Conservation (phyloP, 2,888 invertebrate genomes). For the Aplocera efformata region DNA sequence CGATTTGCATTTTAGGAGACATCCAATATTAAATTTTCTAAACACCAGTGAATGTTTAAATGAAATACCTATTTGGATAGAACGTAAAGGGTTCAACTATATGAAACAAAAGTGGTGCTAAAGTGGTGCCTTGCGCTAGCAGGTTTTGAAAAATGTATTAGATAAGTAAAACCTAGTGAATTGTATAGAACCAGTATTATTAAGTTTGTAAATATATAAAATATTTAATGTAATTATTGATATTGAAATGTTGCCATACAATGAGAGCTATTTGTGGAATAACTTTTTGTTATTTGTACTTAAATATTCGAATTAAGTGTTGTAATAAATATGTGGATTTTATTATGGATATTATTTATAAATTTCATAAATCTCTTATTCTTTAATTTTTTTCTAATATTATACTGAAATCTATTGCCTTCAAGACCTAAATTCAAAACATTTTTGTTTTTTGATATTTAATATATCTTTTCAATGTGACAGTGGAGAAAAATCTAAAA, state of each 20-base stretch:
- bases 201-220: slow-evolving; percentile 42
- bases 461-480: too few relatives aligned
- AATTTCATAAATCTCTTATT: neutral
- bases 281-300: slow-evolving; percentile 52
- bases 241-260: slow-evolving; percentile 58
- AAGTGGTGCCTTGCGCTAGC: slow-evolving; percentile 47
- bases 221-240: slow-evolving; percentile 40
- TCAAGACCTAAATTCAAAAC: too few relatives aligned
- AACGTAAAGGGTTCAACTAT: neutral
- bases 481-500: too few relatives aligned
- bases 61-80: neutral
- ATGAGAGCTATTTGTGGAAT: slow-evolving; percentile 36
- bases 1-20: neutral
- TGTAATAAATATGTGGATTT: slow-evolving; percentile 51
- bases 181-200: slow-evolving; percentile 56
- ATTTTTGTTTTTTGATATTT: too few relatives aligned
- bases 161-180: slow-evolving; percentile 24
- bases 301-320: slow-evolving; percentile 66
- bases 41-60: slow-evolving; percentile 2
- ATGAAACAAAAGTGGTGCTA: slow-evolving; percentile 46
- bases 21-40: neutral
- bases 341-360: slow-evolving; percentile 16
- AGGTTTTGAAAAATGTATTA: slow-evolving; percentile 21
- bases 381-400: neutral
- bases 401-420: too few relatives aligned